phyloP scores from a whole-genome alignment of 2,797 vertebrate genomes.

The Ctenosaura bakeri region DNA sequence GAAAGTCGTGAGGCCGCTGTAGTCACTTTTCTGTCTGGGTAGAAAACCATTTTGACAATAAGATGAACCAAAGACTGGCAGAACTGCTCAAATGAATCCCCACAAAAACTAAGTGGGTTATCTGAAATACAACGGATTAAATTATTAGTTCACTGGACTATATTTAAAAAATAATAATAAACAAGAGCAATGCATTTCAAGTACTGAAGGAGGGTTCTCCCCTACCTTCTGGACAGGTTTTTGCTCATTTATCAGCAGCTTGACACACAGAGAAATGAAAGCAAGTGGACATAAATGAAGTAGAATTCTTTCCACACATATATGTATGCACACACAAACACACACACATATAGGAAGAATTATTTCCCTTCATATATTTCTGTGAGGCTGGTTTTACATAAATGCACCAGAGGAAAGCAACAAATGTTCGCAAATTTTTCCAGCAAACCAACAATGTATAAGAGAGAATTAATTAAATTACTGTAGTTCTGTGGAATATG shows the following conservation, averaged over 20 bases:
- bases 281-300: neutral
- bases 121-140: constrained; percentile 53
- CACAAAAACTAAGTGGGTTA: neutral
- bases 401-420: neutral
- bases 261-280: neutral
- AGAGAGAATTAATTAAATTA: neutral
- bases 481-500: neutral
- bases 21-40: constrained; percentile 26
- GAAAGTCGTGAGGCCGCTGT: too few species aligned
- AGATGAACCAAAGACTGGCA: constrained; percentile 40
- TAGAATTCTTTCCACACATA: neutral
- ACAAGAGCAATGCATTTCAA: too few species aligned
- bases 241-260: neutral
- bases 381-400: neutral
- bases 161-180: too few species aligned
- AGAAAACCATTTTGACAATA: constrained; percentile 50
- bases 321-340: too few species aligned
- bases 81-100: constrained; percentile 41
- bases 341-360: too few species aligned
- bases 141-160: constrained; percentile 33
- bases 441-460: neutral
- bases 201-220: too few species aligned
- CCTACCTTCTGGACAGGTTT: neutral
- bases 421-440: neutral
- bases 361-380: neutral